Evolutionary conservation across 2,888 invertebrate genomes (phyloP), one percentile per base, ranked within the genome.

Genomic region (Hetaerina titia): DNA sequence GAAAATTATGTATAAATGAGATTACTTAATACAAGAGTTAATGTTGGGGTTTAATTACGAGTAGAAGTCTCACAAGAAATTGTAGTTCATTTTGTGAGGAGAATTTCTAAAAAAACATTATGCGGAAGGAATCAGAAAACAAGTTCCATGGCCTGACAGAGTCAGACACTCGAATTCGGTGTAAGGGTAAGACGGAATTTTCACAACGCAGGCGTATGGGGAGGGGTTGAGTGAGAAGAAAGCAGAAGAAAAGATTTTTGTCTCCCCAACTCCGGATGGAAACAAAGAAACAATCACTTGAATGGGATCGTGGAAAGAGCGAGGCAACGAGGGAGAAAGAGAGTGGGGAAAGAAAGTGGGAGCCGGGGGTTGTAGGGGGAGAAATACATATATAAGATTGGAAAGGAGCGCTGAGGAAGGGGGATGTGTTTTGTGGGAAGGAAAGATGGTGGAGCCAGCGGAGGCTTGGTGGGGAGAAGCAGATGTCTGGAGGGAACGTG

Each of bases 211-310:
- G 17, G 64, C 25, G 31, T 7, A 90, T 2, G 6, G 25, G 31
- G 90, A 90, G 64, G 56, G 19, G 60, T n/a, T 9, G 89, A 89
- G 89, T 25, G 15, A 64, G 45, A 69, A 69, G 69, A 64, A 90
- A 63, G 64, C 11, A 45, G 22, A 45, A 60, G 60, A 90, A 11
- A 90, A 45, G 31, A 63, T 31, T 63, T 63, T 45, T 31, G 25
- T 45, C 60, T 60, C 63, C 90, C 63, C 31, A n/a, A 5, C 90
- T 60, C n/a, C 1, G 64, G 64, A 63, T 19, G 64, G 17, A 63
- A 90, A 90, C 90, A 90, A 60, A 90, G 90, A 31, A 64, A 90
- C 90, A 90, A 90, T 90, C 64, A 64, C 31, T 63, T 63, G 90
- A 90, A 90, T 90, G 90, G 90, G 8, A 64, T 64, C 63, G 90